phyloP scores from a whole-genome alignment of 2,797 vertebrate species.

The Rhabdophis nuchalis region DNA sequence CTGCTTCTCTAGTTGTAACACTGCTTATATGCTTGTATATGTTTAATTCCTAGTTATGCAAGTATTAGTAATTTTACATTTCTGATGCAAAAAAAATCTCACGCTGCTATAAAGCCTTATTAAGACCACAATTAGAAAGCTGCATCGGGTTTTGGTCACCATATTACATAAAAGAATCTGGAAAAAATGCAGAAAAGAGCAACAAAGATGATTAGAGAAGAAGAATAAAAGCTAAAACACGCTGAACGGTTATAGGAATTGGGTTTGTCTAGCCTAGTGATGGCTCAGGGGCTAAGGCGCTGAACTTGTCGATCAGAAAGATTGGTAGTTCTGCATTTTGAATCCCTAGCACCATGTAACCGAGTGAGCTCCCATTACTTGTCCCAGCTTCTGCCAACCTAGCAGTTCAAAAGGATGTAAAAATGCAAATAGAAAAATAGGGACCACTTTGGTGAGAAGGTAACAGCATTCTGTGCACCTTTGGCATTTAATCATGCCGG shows the following conservation, averaged over 20 bases:
- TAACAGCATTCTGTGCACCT: no score
- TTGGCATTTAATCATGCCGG: no score
- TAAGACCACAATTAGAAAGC: not conserved
- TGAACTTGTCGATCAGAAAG: no score
- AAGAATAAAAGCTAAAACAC: no score
- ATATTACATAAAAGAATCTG: not conserved
- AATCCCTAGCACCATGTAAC: no score
- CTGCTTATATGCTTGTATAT: not conserved
- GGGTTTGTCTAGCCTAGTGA: not conserved
- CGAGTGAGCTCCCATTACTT: no score
- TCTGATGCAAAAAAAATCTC: not conserved
- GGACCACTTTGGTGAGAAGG: no score
- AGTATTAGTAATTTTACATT: not conserved
- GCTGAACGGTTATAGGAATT: not conserved
- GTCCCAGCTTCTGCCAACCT: no score
- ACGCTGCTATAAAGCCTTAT: not conserved
- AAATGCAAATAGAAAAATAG: no score
- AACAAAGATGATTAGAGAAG: not conserved
- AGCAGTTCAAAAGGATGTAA: no score
- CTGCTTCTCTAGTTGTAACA: not conserved
- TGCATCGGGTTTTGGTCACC: not conserved
- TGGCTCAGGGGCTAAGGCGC: no score
- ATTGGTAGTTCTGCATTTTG: no score
- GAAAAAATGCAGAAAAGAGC: not conserved
- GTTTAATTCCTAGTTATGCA: not conserved